A percentile compares a stretch with the other conserved stretches of the same genome.
Evolutionary conservation across 2,113 vertebrate species (phyloP).

Genomic region (Setophaga petechia): DNA sequence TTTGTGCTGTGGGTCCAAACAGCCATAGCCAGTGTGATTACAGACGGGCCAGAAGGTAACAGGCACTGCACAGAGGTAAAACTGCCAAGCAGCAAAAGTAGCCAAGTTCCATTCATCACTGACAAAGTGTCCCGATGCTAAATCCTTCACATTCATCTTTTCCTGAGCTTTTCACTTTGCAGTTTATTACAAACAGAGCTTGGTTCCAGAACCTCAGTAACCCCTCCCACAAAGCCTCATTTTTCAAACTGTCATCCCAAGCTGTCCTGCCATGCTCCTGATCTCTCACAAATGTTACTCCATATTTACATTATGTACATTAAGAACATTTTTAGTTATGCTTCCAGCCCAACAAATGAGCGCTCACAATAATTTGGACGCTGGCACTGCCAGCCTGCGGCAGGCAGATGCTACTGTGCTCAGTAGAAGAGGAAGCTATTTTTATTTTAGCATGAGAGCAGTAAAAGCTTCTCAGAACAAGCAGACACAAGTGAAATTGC

Average conservation of each 20-base stretch:
- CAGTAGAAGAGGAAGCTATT: neutral
- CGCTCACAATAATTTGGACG: neutral
- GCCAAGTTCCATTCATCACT: constrained; percentile 42
- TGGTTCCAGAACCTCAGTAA: neutral
- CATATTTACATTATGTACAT: neutral
- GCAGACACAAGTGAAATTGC: neutral
- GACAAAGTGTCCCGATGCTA: constrained; percentile 14
- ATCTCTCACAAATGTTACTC: neutral
- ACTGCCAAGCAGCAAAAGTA: constrained; percentile 20
- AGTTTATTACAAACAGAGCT: constrained; percentile 32
- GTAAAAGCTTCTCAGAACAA: neutral
- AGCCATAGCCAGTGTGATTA: neutral
- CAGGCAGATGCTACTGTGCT: neutral
- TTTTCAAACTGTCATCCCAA: constrained; percentile 6
- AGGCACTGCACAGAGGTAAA: neutral
- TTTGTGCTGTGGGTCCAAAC: neutral
- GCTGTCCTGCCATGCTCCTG: neutral
- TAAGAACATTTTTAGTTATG: neutral
- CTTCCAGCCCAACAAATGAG: neutral
- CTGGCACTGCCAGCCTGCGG: neutral
- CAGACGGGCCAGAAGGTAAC: neutral
- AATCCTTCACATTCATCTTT: constrained; percentile 7
- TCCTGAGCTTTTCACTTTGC: constrained; percentile 7
- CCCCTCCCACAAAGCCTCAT: neutral
- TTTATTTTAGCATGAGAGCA: neutral